Percentiles rank a stretch among this genome's conserved stretches.
Conservation (phyloP, 2,888 invertebrate species). For the Dicroscelio sp. region DNA sequence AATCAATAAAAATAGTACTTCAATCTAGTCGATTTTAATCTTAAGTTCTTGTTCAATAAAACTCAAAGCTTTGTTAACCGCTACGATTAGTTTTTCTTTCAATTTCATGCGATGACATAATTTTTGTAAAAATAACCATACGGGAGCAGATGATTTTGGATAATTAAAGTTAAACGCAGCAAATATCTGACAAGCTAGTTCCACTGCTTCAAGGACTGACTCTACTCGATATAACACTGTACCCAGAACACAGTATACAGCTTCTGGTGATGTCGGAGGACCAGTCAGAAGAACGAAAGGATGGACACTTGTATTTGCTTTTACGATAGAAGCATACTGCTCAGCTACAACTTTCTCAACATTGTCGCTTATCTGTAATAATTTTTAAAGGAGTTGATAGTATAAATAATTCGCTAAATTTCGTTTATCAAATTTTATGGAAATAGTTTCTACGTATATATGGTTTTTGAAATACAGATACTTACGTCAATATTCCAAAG, state of each 20-base stretch:
- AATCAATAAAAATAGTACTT: neutral
- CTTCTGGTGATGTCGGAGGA: neutral
- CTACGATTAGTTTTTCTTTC: neutral
- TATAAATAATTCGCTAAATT: neutral
- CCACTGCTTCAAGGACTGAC: neutral
- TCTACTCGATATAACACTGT: neutral
- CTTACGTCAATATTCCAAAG: neutral
- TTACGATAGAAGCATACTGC: neutral
- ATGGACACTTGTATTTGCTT: neutral
- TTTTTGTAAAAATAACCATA: constrained; percentile 31
- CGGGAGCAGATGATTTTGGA: neutral
- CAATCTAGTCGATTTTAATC: neutral
- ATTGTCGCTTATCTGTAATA: neutral
- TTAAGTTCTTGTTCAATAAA: constrained; percentile 1
- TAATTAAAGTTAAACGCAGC: neutral
- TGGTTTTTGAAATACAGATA: too few species aligned
- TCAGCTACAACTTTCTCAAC: neutral
- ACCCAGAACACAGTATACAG: neutral
- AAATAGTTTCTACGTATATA: too few species aligned
- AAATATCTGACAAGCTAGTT: neutral
- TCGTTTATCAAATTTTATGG: neutral
- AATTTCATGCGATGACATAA: neutral
- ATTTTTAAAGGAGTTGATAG: neutral
- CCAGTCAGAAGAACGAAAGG: neutral
- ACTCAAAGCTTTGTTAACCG: neutral